Evolutionary conservation across 2,113 vertebrate genomes (phyloP), one percentile per base, ranked within the genome.

Genomic region (Ictalurus punctatus): DNA sequence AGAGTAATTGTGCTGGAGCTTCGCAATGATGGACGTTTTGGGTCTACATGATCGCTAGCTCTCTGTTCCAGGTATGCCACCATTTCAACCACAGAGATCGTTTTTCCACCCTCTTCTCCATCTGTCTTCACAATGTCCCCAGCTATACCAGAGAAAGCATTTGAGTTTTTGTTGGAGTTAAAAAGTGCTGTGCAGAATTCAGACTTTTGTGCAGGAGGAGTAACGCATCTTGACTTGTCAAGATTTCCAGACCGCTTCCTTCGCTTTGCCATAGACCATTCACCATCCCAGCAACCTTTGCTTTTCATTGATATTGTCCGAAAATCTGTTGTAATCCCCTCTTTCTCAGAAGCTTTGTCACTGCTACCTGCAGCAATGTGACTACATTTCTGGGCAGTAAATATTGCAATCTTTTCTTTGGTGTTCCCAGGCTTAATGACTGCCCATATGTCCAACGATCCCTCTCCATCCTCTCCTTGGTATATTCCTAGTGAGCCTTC

Each of bases 351-450:
- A 2, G 6, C 27, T 21, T 63, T 40, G 0, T 86, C 25, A 85
- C n/a, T 87, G 59, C 0, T n/a, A 0, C 30, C 23, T 4, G 27
- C 1, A 0, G 82, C 81, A 1, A 61, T 69, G 1, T 56, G 86
- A 78, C 93, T 89, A 78, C 94, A 95, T 65, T 97, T 97, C 92
- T 97, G 96, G 69, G 95, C 95, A 0, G 97, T 96, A 4, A 99
- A 99, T 93, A 99, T 97, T 0, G 98, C 97, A 0, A 99, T 97
- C 92, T 99, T 99, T 94, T 99, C 98, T 85, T 97, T 97, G 0
- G 98, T 99, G 30, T 99, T 98, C 71, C 98, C 98, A 0, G 98
- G 98, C 90, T 96, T 98, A 93, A 99, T 98, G 25, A 99, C 96
- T 0, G 96, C 95, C 97, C 97, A 99, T 73, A 98, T 95, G 86